Base-by-base conservation (phyloP, 1,140 invertebrate genomes). In the Dendroctonus ponderosae region DNA sequence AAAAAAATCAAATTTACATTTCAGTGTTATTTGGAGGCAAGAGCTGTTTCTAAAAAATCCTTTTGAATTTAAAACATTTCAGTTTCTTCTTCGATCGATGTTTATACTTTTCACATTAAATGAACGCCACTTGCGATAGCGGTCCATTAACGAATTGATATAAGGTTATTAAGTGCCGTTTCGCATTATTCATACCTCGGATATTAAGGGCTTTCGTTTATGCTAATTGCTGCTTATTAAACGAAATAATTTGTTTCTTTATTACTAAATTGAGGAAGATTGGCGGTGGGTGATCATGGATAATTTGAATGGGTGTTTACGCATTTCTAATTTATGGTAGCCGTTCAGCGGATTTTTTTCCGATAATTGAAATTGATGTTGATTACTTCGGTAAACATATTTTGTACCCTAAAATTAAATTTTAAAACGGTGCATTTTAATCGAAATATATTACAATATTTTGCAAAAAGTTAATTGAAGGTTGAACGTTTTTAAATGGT, bases 121-220 rank as follows among this genome's bases (percentile, higher is more conserved):
- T 11, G 14, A n/a, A 14, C 46, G 14, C 11, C 14, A 11, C 46
- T 48, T 11, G 54, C 40, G 54, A 42, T 57, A 42, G 38, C 8
- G 37, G 26, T 15, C 54, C 40, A 57, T 57, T 41, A 41, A 41
- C 12, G 42, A 42, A 41, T n/a, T 57, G n/a, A 57, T 57, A 40
- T n/a, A 7, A 42, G 54, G 40, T 14, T 43, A 8, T 12, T 58
- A 58, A 58, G 46, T 43, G 41, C 56, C 40, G 56, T 43, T 46
- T 7, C 41, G 43, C 56, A 46, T 58, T 58, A 58, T 58, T 58
- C 42, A 58, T 58, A 58, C 46, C 42, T 58, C 41, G 43, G 56
- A 44, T 44, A 58, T 58, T 58, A 58, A 8, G 46, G 56, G 42
- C 56, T 39, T 38, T 26, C 41, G 56, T 39, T 58, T 58, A 44